phyloP scores from a whole-genome alignment of 2,797 vertebrate species.

The Siniperca obscura region DNA sequence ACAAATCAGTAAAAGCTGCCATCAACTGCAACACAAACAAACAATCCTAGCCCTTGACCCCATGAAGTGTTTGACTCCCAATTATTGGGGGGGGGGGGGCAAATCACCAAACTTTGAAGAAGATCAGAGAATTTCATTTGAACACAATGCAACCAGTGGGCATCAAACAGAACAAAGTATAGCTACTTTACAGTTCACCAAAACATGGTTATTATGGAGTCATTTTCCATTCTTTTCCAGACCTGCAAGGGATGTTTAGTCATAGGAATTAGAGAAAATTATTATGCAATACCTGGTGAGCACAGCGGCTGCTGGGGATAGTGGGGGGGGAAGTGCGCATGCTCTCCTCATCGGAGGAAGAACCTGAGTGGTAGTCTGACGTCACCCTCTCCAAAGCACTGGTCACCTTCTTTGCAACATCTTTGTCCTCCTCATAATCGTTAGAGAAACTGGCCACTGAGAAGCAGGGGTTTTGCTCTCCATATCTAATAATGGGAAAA shows the following conservation, averaged over 20 bases:
- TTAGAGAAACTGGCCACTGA: constrained; percentile 83
- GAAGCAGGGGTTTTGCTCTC: constrained; percentile 83
- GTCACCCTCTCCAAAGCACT: constrained; percentile 85
- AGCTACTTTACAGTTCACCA: neutral
- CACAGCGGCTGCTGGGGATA: constrained; percentile 33
- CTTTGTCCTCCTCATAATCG: constrained; percentile 70
- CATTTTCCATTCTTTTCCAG: neutral
- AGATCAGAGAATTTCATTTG: neutral
- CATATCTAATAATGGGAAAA: constrained; percentile 69
- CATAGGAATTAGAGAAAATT: neutral
- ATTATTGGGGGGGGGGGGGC: neutral
- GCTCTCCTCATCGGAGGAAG: constrained; percentile 85
- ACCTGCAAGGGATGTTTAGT: neutral
- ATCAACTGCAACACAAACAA: neutral
- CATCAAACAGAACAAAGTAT: neutral
- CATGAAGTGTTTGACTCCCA: neutral
- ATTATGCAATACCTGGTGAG: constrained; percentile 70
- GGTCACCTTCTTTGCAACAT: constrained; percentile 81
- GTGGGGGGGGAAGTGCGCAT: constrained; percentile 57
- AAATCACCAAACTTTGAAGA: neutral
- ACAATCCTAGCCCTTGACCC: neutral
- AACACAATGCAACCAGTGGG: neutral
- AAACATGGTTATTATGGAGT: neutral
- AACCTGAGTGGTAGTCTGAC: constrained; percentile 87
- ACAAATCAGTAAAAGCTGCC: neutral